These are phyloP conservation scores for Latrodectus geometricus DNA, from an alignment of 1,140 invertebrate genomes.

Conservation along the genomic window DNA sequence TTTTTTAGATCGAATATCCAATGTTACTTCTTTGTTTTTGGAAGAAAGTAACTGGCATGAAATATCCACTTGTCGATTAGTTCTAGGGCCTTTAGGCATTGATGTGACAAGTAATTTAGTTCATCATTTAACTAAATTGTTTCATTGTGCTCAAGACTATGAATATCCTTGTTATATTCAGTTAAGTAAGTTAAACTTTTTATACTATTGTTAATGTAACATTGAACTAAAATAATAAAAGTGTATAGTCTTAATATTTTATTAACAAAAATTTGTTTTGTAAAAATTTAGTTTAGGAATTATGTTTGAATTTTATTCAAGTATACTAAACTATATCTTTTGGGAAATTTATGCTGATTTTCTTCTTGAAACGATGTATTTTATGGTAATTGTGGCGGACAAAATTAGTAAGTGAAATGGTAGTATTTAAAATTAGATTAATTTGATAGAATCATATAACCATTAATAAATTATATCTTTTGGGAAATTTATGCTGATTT, in stretches of 20 bases:
- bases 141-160: constrained; percentile 74
- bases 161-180: constrained; percentile 77
- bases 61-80: constrained; percentile 73
- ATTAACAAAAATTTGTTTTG: constrained; percentile 57
- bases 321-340: too few relatives aligned
- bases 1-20: constrained; percentile 58
- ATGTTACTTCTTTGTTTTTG: constrained; percentile 68
- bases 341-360: too few relatives aligned
- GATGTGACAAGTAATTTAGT: constrained; percentile 77
- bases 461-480: too few relatives aligned
- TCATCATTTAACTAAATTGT: constrained; percentile 76
- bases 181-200: constrained; percentile 64
- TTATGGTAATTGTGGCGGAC: too few relatives aligned
- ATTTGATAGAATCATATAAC: too few relatives aligned
- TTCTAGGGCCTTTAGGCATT: constrained; percentile 75
- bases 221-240: too few relatives aligned
- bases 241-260: background rate
- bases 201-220: background rate
- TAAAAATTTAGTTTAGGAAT: too few relatives aligned
- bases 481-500: too few relatives aligned
- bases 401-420: too few relatives aligned
- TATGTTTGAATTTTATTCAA: too few relatives aligned
- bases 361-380: too few relatives aligned
- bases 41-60: constrained; percentile 73
- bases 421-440: too few relatives aligned